A percentile compares a stretch with the other conserved stretches of the same genome.
Evolutionary conservation across 2,113 vertebrate species (phyloP).

Genomic region (Lagopus leucura): DNA sequence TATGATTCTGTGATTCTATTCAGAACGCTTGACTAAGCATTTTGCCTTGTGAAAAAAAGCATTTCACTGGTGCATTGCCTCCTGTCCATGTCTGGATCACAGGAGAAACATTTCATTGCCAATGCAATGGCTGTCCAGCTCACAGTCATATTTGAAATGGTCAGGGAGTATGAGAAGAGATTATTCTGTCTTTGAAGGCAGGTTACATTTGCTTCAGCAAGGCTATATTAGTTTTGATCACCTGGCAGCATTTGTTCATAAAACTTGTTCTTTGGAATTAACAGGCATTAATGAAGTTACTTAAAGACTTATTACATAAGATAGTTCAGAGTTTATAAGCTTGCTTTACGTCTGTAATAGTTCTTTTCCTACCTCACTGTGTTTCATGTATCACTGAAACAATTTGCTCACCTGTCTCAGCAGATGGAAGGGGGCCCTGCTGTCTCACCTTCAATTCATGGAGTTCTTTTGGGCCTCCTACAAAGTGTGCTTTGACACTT

Average conservation of each 20-base stretch:
- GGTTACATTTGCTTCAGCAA: not conserved
- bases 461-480: not conserved
- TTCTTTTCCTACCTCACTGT: not conserved
- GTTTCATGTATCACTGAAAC: not conserved
- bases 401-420: not conserved
- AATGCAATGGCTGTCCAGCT: rapidly evolving
- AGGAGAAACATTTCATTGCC: rapidly evolving
- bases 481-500: not conserved
- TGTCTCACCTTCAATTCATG: not conserved
- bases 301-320: not conserved
- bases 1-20: not conserved
- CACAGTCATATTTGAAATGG: rapidly evolving
- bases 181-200: not conserved
- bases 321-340: not conserved
- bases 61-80: not conserved
- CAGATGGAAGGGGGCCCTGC: not conserved
- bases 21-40: not conserved
- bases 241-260: not conserved
- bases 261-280: not conserved
- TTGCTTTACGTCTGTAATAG: not conserved
- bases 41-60: not conserved
- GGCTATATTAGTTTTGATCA: not conserved
- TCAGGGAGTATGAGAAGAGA: not conserved
- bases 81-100: rapidly evolving
- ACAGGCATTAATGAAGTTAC: not conserved